A percentile compares a stretch with the other conserved stretches of the same genome.
Evolutionary conservation across 2,888 invertebrate genomes (phyloP).

Genomic region (Theretra japonica): DNA sequence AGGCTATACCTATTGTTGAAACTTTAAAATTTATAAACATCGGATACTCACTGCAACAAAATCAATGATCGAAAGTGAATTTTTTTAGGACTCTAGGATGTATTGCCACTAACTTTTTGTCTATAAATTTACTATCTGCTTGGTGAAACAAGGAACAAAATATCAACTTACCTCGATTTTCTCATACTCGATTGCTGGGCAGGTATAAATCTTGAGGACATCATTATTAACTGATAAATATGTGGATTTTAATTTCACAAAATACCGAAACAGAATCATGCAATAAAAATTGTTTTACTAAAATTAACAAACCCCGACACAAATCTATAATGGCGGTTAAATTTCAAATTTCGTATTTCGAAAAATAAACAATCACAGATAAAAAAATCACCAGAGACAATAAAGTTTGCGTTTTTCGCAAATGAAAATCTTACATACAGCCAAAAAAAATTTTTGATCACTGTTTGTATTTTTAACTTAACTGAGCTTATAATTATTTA

Average conservation of each 20-base stretch:
- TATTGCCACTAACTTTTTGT: too few relatives aligned
- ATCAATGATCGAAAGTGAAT: too few relatives aligned
- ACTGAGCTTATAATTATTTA: constrained; percentile 36
- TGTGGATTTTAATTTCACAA: neutral
- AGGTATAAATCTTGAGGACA: constrained; percentile 57
- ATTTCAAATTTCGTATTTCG: constrained; percentile 39
- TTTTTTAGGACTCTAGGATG: too few relatives aligned
- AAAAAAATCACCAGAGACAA: neutral
- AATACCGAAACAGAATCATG: neutral
- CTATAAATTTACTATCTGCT: neutral
- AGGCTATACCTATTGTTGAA: too few relatives aligned
- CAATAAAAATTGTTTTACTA: neutral
- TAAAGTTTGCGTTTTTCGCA: neutral
- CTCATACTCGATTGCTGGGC: constrained; percentile 60
- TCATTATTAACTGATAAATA: constrained; percentile 47
- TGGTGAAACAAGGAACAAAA: neutral
- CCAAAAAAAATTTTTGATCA: neutral
- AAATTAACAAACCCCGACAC: constrained; percentile 2
- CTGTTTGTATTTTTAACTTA: constrained; percentile 28
- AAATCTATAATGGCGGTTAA: constrained; percentile 27
- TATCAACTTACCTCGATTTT: constrained; percentile 66
- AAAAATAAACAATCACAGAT: neutral
- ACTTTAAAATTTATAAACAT: too few relatives aligned
- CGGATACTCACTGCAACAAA: too few relatives aligned
- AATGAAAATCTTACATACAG: neutral